Evolutionary conservation across 2,888 invertebrate genomes (phyloP), one percentile per base, ranked within the genome.

Genomic region (Flabesymbios commensalis): DNA sequence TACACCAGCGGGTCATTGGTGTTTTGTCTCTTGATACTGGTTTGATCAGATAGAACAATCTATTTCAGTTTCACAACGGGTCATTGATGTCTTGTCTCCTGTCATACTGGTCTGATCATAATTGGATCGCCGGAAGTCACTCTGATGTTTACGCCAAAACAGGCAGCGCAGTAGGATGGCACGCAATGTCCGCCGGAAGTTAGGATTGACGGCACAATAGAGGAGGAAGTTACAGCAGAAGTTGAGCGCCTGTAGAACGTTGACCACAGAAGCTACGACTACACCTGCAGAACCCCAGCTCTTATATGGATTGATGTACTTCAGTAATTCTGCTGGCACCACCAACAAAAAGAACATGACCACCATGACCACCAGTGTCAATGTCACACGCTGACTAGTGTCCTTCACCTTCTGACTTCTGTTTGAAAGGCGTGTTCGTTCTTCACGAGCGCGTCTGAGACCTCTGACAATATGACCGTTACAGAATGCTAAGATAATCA

Each of bases 141-240:
- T n/a, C n/a, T n/a, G n/a, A n/a, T n/a, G n/a, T n/a, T n/a, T n/a
- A n/a, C n/a, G n/a, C n/a, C n/a, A n/a, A n/a, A n/a, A n/a, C n/a
- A n/a, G n/a, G n/a, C n/a, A n/a, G n/a, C n/a, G n/a, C n/a, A n/a
- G n/a, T 10, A 49, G 31, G 29, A 49, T 14, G 22, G 49, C 22
- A 7, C 49, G 70, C 17, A 78, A 61, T 3, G 90, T 90, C 74
- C 87, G 88, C 36, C 90, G 87, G 79, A 90, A 90, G 75, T 90
- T 90, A 74, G 89, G 88, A 66, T 90, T 90, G 79, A 90, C 90
- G 59, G 90, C 85, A 78, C 89, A 90, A 82, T 90, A 90, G 63
- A 90, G 88, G 79, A 90, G 89, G 83, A 90, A 90, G 36, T 90
- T 90, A 66, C 90, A 45, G 43, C 90, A 90, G 80, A 90, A 90